phyloP scores from a whole-genome alignment of 2,113 vertebrate species.

The Terrapene triunguis region DNA sequence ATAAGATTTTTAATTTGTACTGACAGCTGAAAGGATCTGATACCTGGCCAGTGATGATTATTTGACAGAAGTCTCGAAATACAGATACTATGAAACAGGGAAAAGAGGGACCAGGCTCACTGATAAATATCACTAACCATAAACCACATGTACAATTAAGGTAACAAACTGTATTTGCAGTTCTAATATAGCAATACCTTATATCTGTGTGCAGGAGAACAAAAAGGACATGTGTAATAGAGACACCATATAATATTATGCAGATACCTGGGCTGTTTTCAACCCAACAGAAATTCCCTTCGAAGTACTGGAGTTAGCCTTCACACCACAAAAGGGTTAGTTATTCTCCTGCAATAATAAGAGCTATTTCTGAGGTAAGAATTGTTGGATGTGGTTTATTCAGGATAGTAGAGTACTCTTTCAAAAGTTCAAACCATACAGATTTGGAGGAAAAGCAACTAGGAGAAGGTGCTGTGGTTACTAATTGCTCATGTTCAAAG shows the following conservation, averaged over 20 bases:
- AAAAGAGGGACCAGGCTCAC: background rate
- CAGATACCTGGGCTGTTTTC: background rate
- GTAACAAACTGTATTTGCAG: background rate
- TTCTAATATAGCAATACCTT: background rate
- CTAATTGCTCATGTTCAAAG: background rate
- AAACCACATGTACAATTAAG: background rate
- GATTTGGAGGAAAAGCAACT: conserved; percentile 7
- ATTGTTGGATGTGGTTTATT: background rate
- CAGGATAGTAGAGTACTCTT: background rate
- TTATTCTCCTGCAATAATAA: background rate
- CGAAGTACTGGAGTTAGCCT: background rate
- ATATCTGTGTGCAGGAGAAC: background rate
- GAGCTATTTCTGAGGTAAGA: background rate
- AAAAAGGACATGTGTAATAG: background rate
- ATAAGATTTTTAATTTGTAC: background rate
- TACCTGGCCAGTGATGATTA: background rate
- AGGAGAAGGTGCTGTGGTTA: conserved; percentile 1
- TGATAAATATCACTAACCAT: background rate
- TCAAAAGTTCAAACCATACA: background rate
- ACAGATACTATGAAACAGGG: background rate
- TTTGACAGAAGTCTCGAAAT: background rate
- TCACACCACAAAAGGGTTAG: background rate
- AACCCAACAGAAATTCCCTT: background rate
- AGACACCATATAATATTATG: background rate
- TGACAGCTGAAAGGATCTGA: background rate